These are phyloP conservation scores for Hesperophylax magnus DNA, from an alignment of 1,140 invertebrate genomes.

Conservation along the genomic window DNA sequence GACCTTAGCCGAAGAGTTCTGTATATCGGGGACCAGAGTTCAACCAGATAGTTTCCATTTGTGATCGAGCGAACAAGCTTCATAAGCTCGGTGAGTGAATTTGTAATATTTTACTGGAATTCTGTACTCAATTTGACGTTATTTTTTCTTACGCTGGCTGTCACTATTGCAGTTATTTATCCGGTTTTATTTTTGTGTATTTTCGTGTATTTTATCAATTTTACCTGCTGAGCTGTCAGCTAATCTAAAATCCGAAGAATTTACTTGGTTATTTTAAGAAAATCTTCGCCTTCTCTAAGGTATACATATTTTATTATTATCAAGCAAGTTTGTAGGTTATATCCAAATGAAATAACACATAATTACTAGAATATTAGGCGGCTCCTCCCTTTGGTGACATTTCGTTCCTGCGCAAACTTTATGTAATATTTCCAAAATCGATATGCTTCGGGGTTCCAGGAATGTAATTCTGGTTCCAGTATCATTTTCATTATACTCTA, in stretches of 20 bases:
- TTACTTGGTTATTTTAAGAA: neutral
- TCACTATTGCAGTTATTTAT: neutral
- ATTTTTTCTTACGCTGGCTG: constrained; percentile 16
- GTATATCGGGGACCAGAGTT: constrained; percentile 17
- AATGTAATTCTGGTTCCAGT: no score
- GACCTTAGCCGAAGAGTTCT: constrained; percentile 34
- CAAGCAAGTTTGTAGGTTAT: constrained; percentile 17
- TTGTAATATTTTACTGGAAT: neutral
- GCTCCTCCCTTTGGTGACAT: neutral
- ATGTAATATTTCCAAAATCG: no score
- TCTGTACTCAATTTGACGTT: neutral
- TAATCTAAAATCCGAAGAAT: neutral
- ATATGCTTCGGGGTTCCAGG: no score
- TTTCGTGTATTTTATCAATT: neutral
- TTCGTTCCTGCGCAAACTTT: neutral
- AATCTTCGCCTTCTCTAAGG: neutral
- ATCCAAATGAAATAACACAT: constrained; percentile 5
- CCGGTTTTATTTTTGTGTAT: neutral
- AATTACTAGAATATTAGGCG: neutral
- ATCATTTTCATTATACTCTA: no score
- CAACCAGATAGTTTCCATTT: constrained; percentile 44
- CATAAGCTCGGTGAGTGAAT: constrained; percentile 42
- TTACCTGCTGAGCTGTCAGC: neutral
- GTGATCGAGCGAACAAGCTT: constrained; percentile 42
- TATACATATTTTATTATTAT: neutral